Conservation (phyloP, 2,888 invertebrate species). For the Phengaris alcon region DNA sequence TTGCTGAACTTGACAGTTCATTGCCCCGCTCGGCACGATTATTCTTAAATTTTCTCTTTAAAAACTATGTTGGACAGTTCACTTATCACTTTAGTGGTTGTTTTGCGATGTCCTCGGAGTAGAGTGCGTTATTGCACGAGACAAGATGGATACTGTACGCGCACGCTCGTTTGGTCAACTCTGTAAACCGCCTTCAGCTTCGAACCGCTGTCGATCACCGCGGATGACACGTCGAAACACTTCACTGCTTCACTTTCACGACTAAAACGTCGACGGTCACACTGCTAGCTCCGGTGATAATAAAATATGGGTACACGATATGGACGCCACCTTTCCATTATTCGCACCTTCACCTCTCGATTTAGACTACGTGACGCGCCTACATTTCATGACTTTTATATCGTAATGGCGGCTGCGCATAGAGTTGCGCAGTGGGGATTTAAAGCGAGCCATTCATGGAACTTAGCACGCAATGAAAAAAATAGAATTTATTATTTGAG, state of each 20-base stretch:
- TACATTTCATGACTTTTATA: conserved; percentile 64
- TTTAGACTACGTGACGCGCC: conserved; percentile 73
- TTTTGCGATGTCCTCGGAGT: conserved; percentile 51
- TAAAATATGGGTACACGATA: conserved; percentile 69
- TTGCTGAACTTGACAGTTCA: conserved; percentile 56
- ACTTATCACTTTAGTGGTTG: conserved; percentile 58
- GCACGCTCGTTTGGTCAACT: conserved; percentile 45
- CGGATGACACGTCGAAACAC: conserved; percentile 77
- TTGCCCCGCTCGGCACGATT: conserved; percentile 42
- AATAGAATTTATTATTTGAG: too few species aligned
- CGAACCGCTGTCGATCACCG: conserved; percentile 71
- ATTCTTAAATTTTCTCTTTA: conserved; percentile 43
- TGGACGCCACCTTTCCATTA: conserved; percentile 76
- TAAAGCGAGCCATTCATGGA: conserved; percentile 50
- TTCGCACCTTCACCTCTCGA: conserved; percentile 75
- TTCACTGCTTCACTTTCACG: conserved; percentile 71
- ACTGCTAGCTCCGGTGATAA: conserved; percentile 75
- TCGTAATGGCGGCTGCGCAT: conserved; percentile 66
- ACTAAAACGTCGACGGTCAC: conserved; percentile 67
- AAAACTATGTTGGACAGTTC: conserved; percentile 48
- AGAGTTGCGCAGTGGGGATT: conserved; percentile 63
- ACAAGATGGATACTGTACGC: conserved; percentile 65
- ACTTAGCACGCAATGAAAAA: not conserved
- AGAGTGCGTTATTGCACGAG: conserved; percentile 52
- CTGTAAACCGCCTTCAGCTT: conserved; percentile 61